Percentiles rank a stretch among this genome's conserved stretches.
Conservation (phyloP, 2,113 vertebrate species). For the Crotalus helleri region DNA sequence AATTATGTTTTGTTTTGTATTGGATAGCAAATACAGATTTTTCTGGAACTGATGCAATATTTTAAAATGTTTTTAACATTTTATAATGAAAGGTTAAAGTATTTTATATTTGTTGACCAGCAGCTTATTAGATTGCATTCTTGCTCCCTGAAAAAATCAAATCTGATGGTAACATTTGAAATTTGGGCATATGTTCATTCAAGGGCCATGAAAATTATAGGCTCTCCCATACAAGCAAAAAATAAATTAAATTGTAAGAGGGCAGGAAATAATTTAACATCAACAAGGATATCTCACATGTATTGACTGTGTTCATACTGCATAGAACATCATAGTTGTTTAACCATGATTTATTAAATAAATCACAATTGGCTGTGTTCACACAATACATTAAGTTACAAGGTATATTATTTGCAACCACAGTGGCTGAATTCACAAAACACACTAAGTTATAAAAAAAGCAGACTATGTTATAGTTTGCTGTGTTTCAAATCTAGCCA, state of each 20-base stretch:
- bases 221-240: not conserved
- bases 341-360: not conserved
- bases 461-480: not conserved
- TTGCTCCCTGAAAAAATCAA: not conserved
- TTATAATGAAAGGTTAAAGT: not conserved
- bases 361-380: not conserved
- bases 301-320: not conserved
- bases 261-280: no score
- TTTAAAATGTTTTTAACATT: not conserved
- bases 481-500: not conserved
- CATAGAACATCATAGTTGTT: not conserved
- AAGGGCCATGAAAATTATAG: not conserved
- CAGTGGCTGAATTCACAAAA: not conserved
- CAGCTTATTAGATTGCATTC: not conserved
- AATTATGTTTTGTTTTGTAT: not conserved
- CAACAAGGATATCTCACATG: not conserved
- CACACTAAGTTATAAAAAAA: not conserved
- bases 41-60: not conserved
- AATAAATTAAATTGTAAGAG: not conserved
- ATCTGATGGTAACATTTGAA: not conserved
- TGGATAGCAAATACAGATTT: not conserved
- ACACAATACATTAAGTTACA: not conserved
- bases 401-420: not conserved
- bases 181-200: not conserved
- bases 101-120: not conserved